Evolutionary conservation across 2,113 vertebrate genomes (phyloP).

Genomic region (Mola mola): DNA sequence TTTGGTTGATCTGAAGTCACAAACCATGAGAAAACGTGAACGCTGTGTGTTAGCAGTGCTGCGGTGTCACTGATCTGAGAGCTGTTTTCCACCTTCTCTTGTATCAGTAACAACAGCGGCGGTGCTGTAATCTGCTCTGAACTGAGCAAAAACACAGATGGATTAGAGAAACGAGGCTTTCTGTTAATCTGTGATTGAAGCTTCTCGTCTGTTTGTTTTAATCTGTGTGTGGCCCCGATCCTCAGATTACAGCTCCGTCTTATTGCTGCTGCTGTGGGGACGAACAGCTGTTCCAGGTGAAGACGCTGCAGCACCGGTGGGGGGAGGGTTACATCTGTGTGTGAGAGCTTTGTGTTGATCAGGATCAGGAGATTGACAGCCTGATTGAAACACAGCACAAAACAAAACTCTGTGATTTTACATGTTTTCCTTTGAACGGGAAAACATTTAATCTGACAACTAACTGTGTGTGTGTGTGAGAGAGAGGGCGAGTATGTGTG

Average conservation of each 20-base stretch:
- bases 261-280: conserved; percentile 78
- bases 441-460: not conserved
- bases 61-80: not conserved
- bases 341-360: conserved; percentile 35
- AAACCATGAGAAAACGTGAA: too few species aligned
- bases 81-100: conserved; percentile 54
- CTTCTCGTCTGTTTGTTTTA: conserved; percentile 85
- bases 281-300: conserved; percentile 85
- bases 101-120: conserved; percentile 75
- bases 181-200: conserved; percentile 90
- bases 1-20: too few species aligned
- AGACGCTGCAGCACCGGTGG: conserved; percentile 69
- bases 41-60: too few species aligned
- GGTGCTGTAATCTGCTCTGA: conserved; percentile 81
- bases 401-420: not conserved
- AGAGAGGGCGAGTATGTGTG: too few species aligned
- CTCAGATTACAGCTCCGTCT: conserved; percentile 89
- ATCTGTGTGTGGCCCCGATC: conserved; percentile 98
- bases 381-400: conserved; percentile 7
- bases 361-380: conserved; percentile 41
- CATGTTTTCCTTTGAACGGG: too few species aligned
- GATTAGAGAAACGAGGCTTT: conserved; percentile 93
- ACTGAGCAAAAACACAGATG: conserved; percentile 81
- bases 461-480: not conserved
- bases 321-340: conserved; percentile 22